Evolutionary conservation across 2,888 invertebrate species (phyloP).

Genomic region (Phaedon cochleariae): DNA sequence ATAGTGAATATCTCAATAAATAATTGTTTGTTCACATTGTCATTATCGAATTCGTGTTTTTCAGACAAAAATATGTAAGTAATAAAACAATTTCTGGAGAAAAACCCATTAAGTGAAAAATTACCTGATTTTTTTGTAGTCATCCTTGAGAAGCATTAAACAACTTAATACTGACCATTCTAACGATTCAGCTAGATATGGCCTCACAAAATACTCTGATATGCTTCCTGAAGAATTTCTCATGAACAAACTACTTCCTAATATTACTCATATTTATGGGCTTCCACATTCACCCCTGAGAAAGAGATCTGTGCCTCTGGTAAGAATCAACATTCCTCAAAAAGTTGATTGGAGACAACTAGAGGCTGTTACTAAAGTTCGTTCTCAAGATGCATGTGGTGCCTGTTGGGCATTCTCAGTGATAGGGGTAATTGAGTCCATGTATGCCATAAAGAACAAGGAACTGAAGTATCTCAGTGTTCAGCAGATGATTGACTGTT

Average conservation of each 20-base stretch:
- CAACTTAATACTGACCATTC: constrained; percentile 61
- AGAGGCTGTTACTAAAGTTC: constrained; percentile 72
- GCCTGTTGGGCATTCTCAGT: constrained; percentile 90
- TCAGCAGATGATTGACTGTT: constrained; percentile 86
- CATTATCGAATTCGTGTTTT: too few relatives aligned
- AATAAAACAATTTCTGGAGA: too few relatives aligned
- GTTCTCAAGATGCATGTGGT: constrained; percentile 79
- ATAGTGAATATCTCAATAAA: too few relatives aligned
- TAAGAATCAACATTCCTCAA: constrained; percentile 42
- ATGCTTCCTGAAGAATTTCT: constrained; percentile 68
- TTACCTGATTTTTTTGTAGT: constrained; percentile 56
- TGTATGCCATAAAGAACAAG: constrained; percentile 75
- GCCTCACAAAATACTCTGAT: constrained; percentile 70
- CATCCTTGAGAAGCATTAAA: constrained; percentile 63
- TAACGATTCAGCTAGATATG: constrained; percentile 65
- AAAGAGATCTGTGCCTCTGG: background rate
- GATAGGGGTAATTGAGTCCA: constrained; percentile 78
- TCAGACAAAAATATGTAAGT: too few relatives aligned
- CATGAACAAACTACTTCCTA: constrained; percentile 20
- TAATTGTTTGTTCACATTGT: too few relatives aligned
- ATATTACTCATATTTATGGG: too few relatives aligned
- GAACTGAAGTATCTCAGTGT: constrained; percentile 72
- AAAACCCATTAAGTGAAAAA: too few relatives aligned
- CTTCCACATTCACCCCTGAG: background rate
- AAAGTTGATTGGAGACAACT: constrained; percentile 64